phyloP scores from a whole-genome alignment of 92 coral and sea anemone genomes.

The Porites divaricata region DNA sequence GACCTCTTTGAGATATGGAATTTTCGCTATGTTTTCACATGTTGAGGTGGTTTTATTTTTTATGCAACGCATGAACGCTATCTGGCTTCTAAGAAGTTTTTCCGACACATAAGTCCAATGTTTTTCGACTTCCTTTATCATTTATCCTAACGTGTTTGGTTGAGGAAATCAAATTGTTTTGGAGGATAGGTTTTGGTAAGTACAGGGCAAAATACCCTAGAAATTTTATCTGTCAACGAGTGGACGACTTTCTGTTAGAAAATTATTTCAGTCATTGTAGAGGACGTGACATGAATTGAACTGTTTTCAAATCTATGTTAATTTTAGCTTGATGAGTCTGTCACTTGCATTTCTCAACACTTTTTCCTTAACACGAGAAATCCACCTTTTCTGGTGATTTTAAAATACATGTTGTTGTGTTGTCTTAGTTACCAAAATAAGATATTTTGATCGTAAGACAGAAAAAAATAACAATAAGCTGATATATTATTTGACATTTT shows the following conservation, averaged over 20 bases:
- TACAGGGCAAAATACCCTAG: no score
- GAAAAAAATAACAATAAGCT: no score
- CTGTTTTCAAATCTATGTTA: neutral
- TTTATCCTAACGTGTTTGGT: slow-evolving; percentile 20
- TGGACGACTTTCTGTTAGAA: no score
- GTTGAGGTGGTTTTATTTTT: neutral
- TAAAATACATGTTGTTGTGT: neutral
- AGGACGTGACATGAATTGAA: neutral
- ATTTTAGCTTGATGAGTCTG: neutral
- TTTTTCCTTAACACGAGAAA: neutral
- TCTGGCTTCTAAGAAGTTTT: neutral
- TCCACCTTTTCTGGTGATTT: neutral
- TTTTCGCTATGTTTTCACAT: neutral
- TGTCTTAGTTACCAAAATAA: slow-evolving; percentile 2
- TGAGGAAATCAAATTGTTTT: neutral
- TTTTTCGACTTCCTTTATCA: slow-evolving; percentile 6
- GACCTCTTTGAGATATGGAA: neutral
- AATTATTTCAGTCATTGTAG: no score
- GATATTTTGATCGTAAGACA: neutral
- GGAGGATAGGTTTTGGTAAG: neutral
- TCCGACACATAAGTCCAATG: slow-evolving; percentile 1
- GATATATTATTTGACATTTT: no score
- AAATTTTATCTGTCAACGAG: no score
- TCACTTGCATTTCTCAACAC: neutral
- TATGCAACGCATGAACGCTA: neutral